Conservation (phyloP, 2,113 vertebrate genomes). For the Tragelaphus scriptus region DNA sequence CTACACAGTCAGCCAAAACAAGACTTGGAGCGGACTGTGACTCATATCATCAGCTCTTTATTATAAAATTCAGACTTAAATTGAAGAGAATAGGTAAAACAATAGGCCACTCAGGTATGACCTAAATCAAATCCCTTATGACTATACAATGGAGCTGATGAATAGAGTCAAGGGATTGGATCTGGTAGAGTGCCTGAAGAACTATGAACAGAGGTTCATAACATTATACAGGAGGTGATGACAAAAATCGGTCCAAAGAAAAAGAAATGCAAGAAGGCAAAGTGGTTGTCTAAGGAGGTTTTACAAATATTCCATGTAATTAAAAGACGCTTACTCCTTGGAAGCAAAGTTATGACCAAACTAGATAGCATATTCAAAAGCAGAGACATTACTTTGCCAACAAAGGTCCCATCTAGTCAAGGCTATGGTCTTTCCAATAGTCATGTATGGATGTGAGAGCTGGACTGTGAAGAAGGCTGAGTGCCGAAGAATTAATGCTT, state of each 20-base stretch:
- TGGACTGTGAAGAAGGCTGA: no score
- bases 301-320: not conserved
- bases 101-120: not conserved
- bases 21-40: not conserved
- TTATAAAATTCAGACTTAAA: not conserved
- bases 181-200: not conserved
- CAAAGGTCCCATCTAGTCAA: no score
- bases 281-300: not conserved
- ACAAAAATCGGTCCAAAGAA: not conserved
- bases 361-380: no score
- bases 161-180: not conserved
- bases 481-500: no score
- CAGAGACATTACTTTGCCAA: no score
- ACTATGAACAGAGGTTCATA: not conserved
- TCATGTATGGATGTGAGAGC: no score
- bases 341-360: no score
- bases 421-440: no score
- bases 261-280: rapidly evolving
- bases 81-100: not conserved
- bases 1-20: not conserved
- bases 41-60: not conserved
- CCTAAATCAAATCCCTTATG: not conserved
- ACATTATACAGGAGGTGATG: not conserved
- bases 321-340: no score
- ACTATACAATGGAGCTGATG: not conserved